Evolutionary conservation across 2,113 vertebrate genomes (phyloP), one percentile per base, ranked within the genome.

Genomic region (Brachionichthys hirsutus): DNA sequence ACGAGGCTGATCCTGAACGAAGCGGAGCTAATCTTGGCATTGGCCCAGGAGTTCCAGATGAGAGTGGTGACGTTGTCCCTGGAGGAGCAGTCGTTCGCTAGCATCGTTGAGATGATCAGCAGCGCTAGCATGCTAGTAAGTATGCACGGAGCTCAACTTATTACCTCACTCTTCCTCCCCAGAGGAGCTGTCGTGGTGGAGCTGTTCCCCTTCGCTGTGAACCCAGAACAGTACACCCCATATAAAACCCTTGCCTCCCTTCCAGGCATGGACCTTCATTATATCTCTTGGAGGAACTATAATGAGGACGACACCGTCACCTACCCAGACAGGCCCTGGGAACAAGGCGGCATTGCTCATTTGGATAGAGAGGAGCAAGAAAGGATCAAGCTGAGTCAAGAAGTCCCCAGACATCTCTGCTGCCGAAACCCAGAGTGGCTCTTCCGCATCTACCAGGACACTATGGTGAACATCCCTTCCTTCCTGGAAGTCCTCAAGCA

Each of bases 351-450:
- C 53, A 98, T 99, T 22, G 76, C 81, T 49, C 97, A 99, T 43
- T 79, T 99, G 61, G 93, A 94, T 59, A 91, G 90, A 18, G 91
- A 91, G 0, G 95, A 98, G 67, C 95, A 95, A 67, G 93, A 94
- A 19, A 92, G 94, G 2, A 98, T 99, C 62, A 88, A 92, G 0
- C 87, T 91, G 16, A 98, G 94, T 87, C 92, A 84, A 1, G 96
- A 98, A 7, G 97, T 99, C 11, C 94, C 94, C 0, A 90, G 92
- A 35, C 97, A 99, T 42, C 91, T 98, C 22, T 99, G 97, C 62
- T 99, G 97, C 78, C 93, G 95, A 22, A 98, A 99, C 80, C 93
- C 97, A 0, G 97, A 99, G 81, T 99, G 97, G 97, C 94, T 99
- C 15, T 98, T 95, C 85, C 92, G 96, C 14, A 96, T 98, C 85